These are phyloP conservation scores for Drosophila incognita DNA, from an alignment of 2,888 invertebrate species.

Conservation along the genomic window DNA sequence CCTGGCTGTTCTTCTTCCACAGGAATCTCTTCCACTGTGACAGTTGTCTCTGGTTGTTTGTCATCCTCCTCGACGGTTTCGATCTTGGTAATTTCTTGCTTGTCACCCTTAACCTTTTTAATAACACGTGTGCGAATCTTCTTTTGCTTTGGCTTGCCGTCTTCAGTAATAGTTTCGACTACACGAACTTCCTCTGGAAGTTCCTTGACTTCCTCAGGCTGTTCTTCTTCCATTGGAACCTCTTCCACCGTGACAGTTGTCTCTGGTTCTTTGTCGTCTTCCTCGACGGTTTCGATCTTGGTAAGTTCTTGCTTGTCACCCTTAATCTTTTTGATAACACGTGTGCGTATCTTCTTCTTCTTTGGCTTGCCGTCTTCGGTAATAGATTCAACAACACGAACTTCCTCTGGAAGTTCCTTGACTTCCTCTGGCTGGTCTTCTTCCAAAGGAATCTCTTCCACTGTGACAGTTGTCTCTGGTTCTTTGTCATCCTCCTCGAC, in stretches of 20 bases:
- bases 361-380: conserved; percentile 46
- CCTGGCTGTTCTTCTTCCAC: conserved; percentile 32
- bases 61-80: conserved; percentile 59
- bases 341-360: conserved; percentile 49
- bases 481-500: conserved; percentile 51
- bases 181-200: conserved; percentile 48
- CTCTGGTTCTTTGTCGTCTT: conserved; percentile 47
- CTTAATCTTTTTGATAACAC: conserved; percentile 49
- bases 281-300: conserved; percentile 51
- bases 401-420: conserved; percentile 45
- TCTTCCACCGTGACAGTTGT: conserved; percentile 48
- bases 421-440: conserved; percentile 34
- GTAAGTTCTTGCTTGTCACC: conserved; percentile 49
- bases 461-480: conserved; percentile 48
- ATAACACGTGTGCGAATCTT: conserved; percentile 49
- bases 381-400: conserved; percentile 40
- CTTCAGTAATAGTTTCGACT: conserved; percentile 39
- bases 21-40: conserved; percentile 49
- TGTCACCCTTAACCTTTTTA: conserved; percentile 29
- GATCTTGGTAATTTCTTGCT: conserved; percentile 43
- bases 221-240: conserved; percentile 30
- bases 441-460: conserved; percentile 41
- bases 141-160: conserved; percentile 40
- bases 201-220: conserved; percentile 34
- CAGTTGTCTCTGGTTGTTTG: conserved; percentile 48